These are phyloP conservation scores for Isurus oxyrinchus DNA, from an alignment of 2,113 vertebrate species.

Conservation along the genomic window DNA sequence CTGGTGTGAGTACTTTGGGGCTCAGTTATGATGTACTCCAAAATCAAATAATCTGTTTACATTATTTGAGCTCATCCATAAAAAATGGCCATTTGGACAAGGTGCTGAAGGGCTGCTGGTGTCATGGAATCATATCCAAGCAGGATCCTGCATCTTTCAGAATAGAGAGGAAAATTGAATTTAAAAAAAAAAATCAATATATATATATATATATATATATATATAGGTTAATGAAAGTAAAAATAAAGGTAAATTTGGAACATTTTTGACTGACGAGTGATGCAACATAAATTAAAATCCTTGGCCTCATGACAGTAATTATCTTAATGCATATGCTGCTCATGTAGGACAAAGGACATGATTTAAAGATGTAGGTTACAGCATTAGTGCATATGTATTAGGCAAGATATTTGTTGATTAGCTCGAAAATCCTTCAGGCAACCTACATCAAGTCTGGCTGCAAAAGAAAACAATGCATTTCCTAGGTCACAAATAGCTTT, in stretches of 20 bases:
- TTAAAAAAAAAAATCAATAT: background rate
- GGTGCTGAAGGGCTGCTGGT: background rate
- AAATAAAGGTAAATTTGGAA: background rate
- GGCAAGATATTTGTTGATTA: background rate
- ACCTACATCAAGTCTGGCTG: background rate
- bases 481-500: background rate
- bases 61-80: background rate
- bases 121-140: background rate
- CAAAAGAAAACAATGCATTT: background rate
- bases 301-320: background rate
- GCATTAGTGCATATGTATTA: background rate
- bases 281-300: conserved; percentile 22
- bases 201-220: background rate
- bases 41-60: background rate
- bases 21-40: background rate
- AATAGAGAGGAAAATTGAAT: background rate
- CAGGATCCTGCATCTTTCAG: background rate
- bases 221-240: background rate
- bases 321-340: background rate
- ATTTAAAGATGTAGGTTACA: background rate
- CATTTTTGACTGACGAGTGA: background rate
- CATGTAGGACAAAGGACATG: background rate
- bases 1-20: background rate
- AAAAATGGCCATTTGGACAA: background rate
- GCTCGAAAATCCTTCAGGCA: background rate